Evolutionary conservation across 2,888 invertebrate genomes (phyloP).

Genomic region (Anthrax anthrax): DNA sequence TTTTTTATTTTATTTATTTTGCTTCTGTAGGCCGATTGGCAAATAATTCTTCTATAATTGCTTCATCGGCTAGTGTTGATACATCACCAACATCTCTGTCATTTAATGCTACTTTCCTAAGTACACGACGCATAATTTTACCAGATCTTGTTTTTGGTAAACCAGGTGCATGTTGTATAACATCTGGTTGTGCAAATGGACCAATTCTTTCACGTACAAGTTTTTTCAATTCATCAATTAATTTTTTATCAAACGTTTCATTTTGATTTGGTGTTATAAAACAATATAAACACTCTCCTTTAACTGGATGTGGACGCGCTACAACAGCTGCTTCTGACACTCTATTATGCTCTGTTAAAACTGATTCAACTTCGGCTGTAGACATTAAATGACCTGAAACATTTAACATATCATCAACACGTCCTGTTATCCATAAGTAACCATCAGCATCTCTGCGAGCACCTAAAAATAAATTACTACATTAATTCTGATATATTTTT

Average conservation of each 20-base stretch:
- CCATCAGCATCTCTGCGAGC: conserved; percentile 86
- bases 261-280: conserved; percentile 85
- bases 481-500: neutral
- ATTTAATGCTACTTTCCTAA: conserved; percentile 83
- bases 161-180: conserved; percentile 84
- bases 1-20: neutral
- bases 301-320: conserved; percentile 82
- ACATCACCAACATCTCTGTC: conserved; percentile 84
- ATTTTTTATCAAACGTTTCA: conserved; percentile 49
- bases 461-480: conserved; percentile 40
- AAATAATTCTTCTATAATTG: conserved; percentile 70
- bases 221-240: conserved; percentile 57
- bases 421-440: conserved; percentile 90
- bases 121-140: conserved; percentile 92
- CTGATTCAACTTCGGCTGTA: conserved; percentile 85
- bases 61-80: conserved; percentile 84
- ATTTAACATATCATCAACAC: conserved; percentile 97
- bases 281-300: conserved; percentile 95
- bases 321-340: conserved; percentile 96
- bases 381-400: conserved; percentile 97
- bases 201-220: conserved; percentile 83
- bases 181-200: conserved; percentile 90
- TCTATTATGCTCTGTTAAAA: conserved; percentile 57
- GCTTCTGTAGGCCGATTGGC: conserved; percentile 45
- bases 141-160: conserved; percentile 95